A percentile compares a stretch with the other conserved stretches of the same genome.
Conservation (phyloP, 2,113 vertebrate genomes). For the Daboia siamensis region DNA sequence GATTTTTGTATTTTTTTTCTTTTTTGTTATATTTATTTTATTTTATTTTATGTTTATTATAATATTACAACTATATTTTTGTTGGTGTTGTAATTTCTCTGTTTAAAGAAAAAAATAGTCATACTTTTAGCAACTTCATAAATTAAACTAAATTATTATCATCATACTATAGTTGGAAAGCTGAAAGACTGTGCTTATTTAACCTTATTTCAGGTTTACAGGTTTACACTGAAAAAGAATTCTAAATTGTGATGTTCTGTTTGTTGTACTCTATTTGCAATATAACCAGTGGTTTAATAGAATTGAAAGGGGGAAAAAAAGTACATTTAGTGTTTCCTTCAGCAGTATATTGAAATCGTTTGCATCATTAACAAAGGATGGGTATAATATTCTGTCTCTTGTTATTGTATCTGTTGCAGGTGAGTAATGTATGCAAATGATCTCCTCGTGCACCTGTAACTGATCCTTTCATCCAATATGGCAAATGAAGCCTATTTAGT, state of each 20-base stretch:
- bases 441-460: conserved; percentile 55
- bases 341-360: not conserved
- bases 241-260: not conserved
- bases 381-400: not conserved
- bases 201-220: not conserved
- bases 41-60: not conserved
- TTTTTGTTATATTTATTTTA: not conserved
- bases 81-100: not conserved
- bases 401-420: not conserved
- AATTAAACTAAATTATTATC: not conserved
- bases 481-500: conserved; percentile 34
- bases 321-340: conserved; percentile 24
- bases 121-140: not conserved
- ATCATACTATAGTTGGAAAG: not conserved
- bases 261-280: not conserved
- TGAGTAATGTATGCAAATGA: conserved; percentile 21
- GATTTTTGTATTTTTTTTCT: not conserved
- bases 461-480: conserved; percentile 58
- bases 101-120: not conserved
- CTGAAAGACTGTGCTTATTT: not conserved
- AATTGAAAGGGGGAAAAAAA: conserved; percentile 35
- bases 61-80: not conserved
- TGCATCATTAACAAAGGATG: conserved; percentile 53
- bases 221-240: not conserved
- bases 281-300: conserved; percentile 29